Conservation (phyloP, 2,797 vertebrate species). For the Xiphorhynchus erythropygius region DNA sequence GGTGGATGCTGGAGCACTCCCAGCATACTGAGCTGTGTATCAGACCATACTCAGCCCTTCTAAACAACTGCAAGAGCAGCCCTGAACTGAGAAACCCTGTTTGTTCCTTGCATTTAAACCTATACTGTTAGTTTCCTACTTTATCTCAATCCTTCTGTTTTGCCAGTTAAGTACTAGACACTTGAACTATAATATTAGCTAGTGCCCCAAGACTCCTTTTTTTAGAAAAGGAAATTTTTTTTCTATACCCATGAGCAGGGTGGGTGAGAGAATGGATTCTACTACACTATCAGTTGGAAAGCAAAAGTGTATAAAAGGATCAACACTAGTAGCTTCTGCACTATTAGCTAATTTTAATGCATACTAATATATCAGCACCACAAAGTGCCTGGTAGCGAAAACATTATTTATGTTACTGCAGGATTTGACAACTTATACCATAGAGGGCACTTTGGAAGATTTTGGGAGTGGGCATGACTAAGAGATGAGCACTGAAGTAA, state of each 20-base stretch:
- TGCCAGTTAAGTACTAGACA: not conserved
- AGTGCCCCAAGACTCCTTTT: not conserved
- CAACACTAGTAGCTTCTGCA: not conserved
- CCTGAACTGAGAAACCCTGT: not conserved
- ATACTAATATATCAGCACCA: not conserved
- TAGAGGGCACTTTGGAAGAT: not conserved
- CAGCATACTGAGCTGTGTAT: not conserved
- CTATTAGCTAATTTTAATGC: not conserved
- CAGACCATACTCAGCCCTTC: not conserved
- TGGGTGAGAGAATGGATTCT: not conserved
- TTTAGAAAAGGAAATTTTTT: not conserved
- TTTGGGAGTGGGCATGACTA: not conserved
- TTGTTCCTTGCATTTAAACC: not conserved
- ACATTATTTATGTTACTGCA: not conserved
- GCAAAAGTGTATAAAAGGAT: not conserved
- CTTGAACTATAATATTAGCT: not conserved
- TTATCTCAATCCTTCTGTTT: not conserved
- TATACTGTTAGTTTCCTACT: not conserved
- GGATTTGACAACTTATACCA: not conserved
- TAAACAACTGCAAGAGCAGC: not conserved
- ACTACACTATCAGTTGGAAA: not conserved
- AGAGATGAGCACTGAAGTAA: not conserved
- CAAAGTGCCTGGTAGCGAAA: not conserved
- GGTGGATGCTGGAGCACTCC: not conserved
- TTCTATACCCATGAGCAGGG: not conserved